Conservation (phyloP, 2,888 invertebrate species). For the Brachyptera risi region DNA sequence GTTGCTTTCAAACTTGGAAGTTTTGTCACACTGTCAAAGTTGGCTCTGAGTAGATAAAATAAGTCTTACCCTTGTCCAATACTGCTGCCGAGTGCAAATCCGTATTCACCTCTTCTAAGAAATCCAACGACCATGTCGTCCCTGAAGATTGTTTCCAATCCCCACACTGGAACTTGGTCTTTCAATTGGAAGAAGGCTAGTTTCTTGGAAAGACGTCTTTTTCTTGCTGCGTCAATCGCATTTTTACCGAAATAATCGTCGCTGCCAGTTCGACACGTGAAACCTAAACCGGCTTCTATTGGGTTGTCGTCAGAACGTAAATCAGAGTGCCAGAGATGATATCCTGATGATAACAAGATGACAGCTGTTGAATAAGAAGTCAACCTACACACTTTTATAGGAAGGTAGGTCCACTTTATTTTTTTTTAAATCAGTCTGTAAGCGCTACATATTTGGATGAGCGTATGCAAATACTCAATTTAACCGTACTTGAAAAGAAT, state of each 20-base stretch:
- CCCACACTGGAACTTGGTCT: slow-evolving; percentile 61
- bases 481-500: too few species aligned
- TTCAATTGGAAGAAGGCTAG: slow-evolving; percentile 53
- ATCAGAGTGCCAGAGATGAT: slow-evolving; percentile 82
- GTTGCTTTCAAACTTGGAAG: too few species aligned
- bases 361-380: too few species aligned
- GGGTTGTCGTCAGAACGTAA: slow-evolving; percentile 80
- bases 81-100: slow-evolving; percentile 54
- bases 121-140: slow-evolving; percentile 74
- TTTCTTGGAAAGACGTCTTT: slow-evolving; percentile 63
- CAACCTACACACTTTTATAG: too few species aligned
- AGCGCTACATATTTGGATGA: too few species aligned
- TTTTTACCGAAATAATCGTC: slow-evolving; percentile 76
- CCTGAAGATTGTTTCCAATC: slow-evolving; percentile 79
- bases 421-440: too few species aligned
- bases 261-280: slow-evolving; percentile 67
- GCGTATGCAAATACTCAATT: too few species aligned
- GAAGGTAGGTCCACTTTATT: too few species aligned
- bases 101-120: slow-evolving; percentile 77
- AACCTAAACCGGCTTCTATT: slow-evolving; percentile 75
- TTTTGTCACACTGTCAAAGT: too few species aligned
- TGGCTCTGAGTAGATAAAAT: too few species aligned
- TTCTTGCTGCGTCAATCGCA: slow-evolving; percentile 59
- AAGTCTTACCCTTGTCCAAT: slow-evolving; percentile 57
- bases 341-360: slow-evolving; percentile 58